Evolutionary conservation across 2,797 vertebrate genomes (phyloP).

Genomic region (Protosalanx chinensis): DNA sequence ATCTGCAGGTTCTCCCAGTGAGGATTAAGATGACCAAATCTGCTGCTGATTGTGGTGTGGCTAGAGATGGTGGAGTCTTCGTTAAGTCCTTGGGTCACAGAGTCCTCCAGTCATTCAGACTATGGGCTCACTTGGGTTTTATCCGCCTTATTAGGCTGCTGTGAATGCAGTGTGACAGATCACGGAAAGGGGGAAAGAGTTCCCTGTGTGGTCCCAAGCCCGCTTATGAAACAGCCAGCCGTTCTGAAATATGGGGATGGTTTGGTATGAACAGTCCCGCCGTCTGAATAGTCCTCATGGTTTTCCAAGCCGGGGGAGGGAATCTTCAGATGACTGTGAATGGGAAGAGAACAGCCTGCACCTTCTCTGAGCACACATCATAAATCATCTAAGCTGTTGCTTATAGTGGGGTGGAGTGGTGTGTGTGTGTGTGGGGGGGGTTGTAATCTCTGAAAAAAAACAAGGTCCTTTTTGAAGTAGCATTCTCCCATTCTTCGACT

Average conservation of each 20-base stretch:
- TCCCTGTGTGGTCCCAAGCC: slow-evolving; percentile 35
- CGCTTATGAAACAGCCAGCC: slow-evolving; percentile 55
- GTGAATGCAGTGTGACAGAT: too few species aligned
- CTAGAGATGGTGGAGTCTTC: slow-evolving; percentile 18
- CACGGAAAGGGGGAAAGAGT: slow-evolving; percentile 36
- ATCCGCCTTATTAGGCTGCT: too few species aligned
- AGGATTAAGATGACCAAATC: slow-evolving; percentile 20
- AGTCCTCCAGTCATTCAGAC: slow-evolving; percentile 11
- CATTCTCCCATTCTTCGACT: background rate
- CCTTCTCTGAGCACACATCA: slow-evolving; percentile 19
- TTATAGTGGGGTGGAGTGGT: background rate
- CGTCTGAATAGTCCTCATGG: too few species aligned
- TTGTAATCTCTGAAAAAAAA: too few species aligned
- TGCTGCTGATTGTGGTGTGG: slow-evolving; percentile 29
- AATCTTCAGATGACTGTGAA: slow-evolving; percentile 17
- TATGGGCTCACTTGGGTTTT: slow-evolving; percentile 22
- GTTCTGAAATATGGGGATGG: slow-evolving; percentile 53
- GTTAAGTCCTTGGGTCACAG: slow-evolving; percentile 11
- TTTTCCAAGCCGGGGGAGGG: slow-evolving; percentile 25
- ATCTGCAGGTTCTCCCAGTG: slow-evolving; percentile 11
- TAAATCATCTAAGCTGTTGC: slow-evolving; percentile 23
- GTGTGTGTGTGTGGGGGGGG: too few species aligned
- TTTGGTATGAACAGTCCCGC: slow-evolving; percentile 1
- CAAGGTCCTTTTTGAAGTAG: background rate
- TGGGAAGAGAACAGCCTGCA: slow-evolving; percentile 10